These are phyloP conservation scores for Epizoanthus illoricatus DNA, from an alignment of 92 coral and sea anemone species.

Conservation along the genomic window DNA sequence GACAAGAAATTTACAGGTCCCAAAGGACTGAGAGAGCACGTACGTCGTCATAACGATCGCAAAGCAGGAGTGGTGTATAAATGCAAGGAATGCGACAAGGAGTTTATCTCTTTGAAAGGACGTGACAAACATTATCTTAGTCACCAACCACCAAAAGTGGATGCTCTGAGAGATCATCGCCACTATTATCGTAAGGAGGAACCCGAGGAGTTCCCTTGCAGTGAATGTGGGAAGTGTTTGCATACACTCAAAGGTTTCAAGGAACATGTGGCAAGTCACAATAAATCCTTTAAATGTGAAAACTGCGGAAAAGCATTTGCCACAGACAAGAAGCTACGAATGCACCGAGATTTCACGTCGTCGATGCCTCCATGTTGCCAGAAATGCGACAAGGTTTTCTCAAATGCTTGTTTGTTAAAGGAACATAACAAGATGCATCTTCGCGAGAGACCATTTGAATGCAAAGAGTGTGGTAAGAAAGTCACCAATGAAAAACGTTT, in stretches of 20 bases:
- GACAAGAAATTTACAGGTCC: background rate
- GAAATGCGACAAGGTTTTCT: background rate
- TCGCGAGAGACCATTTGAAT: background rate
- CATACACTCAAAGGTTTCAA: background rate
- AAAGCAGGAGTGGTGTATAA: background rate
- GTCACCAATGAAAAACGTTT: background rate
- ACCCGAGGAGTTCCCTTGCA: background rate
- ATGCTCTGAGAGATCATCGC: background rate
- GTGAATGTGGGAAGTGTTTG: background rate
- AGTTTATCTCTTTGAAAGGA: background rate
- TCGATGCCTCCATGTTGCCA: background rate
- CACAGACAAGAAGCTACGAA: background rate
- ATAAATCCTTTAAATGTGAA: background rate
- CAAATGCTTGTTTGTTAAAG: background rate
- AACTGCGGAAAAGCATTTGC: background rate
- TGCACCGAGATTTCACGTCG: background rate
- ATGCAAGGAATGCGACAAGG: background rate
- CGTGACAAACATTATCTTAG: background rate
- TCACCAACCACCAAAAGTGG: background rate
- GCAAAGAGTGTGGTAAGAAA: constrained; percentile 10
- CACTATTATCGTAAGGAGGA: background rate
- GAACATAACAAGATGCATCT: background rate
- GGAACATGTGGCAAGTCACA: constrained; percentile 2
- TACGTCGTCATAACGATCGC: background rate
- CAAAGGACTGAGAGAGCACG: background rate